Percentiles rank a stretch among this genome's conserved stretches.
Conservation (phyloP, 2,888 invertebrate genomes). For the Heliconius sara region DNA sequence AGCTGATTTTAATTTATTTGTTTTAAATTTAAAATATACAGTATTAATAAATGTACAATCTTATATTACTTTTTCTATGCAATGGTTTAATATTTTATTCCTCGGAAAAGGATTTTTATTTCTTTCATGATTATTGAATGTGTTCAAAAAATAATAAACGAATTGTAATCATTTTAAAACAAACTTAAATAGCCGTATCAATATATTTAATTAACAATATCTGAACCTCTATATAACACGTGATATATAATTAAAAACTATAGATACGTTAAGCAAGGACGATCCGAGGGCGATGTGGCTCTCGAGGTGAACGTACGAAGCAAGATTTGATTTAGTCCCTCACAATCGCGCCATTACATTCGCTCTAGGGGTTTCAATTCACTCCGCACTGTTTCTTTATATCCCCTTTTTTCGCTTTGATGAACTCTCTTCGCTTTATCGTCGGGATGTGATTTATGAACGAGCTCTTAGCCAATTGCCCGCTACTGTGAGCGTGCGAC, state of each 20-base stretch:
- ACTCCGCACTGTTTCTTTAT: slow-evolving; percentile 53
- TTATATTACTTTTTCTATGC: no score
- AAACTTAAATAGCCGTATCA: not conserved
- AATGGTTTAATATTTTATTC: no score
- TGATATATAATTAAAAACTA: slow-evolving; percentile 16
- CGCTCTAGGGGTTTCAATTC: slow-evolving; percentile 63
- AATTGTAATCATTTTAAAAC: not conserved
- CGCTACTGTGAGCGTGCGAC: slow-evolving; percentile 16
- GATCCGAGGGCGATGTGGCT: slow-evolving; percentile 9
- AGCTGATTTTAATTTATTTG: no score
- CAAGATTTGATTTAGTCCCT: slow-evolving; percentile 57
- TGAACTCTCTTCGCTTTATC: slow-evolving; percentile 47
- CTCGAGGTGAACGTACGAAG: slow-evolving; percentile 31
- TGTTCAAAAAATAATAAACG: not conserved
- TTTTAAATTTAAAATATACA: not conserved
- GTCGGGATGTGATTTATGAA: slow-evolving; percentile 46
- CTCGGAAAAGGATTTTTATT: no score
- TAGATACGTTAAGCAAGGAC: not conserved
- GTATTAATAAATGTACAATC: no score
- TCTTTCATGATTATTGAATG: no score
- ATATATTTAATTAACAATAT: not conserved
- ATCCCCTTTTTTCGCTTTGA: slow-evolving; percentile 53
- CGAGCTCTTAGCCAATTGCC: slow-evolving; percentile 32
- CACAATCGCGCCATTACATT: slow-evolving; percentile 65
- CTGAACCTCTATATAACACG: not conserved